Conservation (phyloP, 2,888 invertebrate genomes). For the Agrilus mali region DNA sequence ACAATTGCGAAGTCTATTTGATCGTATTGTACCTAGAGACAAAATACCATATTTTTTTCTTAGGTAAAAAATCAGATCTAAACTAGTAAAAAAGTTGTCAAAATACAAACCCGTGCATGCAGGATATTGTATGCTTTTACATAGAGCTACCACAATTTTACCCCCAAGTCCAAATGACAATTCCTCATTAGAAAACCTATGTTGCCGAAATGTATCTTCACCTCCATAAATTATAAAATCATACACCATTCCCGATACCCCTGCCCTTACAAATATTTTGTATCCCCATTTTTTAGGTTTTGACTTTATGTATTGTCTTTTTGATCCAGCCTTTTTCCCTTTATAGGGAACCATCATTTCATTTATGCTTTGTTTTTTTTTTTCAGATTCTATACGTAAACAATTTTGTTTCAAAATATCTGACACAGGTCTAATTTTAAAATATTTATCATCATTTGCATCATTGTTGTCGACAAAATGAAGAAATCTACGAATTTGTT, state of each 20-base stretch:
- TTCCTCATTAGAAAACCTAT: background rate
- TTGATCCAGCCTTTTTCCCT: conserved; percentile 7
- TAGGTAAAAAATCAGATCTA: too few relatives aligned
- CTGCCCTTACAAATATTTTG: conserved; percentile 14
- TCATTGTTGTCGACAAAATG: conserved; percentile 11
- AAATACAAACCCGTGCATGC: too few relatives aligned
- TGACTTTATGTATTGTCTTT: conserved; percentile 14
- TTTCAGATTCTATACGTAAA: conserved; percentile 8
- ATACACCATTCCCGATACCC: conserved; percentile 11
- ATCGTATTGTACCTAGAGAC: too few relatives aligned
- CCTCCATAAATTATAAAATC: conserved; percentile 13
- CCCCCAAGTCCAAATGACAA: too few relatives aligned
- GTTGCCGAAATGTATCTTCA: conserved; percentile 8
- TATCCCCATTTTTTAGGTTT: conserved; percentile 15
- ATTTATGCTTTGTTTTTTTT: conserved; percentile 8
- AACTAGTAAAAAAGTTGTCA: too few relatives aligned
- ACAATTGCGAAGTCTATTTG: too few relatives aligned
- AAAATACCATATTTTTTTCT: too few relatives aligned
- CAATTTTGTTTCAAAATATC: conserved; percentile 9
- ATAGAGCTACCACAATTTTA: too few relatives aligned
- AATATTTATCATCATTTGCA: conserved; percentile 6
- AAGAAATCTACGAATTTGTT: conserved; percentile 10
- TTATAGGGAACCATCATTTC: conserved; percentile 13
- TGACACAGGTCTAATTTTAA: conserved; percentile 10
- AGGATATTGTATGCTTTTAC: too few relatives aligned